A percentile compares a stretch with the other conserved stretches of the same genome.
Conservation (phyloP, 1,140 invertebrate species). For the Drosophila bipectinata region DNA sequence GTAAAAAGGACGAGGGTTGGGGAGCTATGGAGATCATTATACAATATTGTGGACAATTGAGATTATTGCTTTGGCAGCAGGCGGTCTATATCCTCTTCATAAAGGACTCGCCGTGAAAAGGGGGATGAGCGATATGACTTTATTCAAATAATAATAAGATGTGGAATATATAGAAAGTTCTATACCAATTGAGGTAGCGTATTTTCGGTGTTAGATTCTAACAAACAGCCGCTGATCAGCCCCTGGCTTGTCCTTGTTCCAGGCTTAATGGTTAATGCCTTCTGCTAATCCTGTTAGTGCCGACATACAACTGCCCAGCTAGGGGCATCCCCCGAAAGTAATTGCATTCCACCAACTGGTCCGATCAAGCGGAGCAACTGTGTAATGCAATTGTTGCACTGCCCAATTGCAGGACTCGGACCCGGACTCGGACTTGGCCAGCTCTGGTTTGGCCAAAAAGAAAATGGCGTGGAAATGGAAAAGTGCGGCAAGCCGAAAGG, state of each 20-base stretch:
- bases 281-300: neutral
- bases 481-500: constrained; percentile 48
- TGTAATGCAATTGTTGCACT: constrained; percentile 65
- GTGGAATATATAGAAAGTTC: neutral
- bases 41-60: constrained; percentile 67
- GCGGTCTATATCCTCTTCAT: constrained; percentile 22
- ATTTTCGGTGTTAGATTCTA: neutral
- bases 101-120: neutral
- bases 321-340: constrained; percentile 7
- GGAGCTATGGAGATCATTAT: constrained; percentile 49
- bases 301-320: neutral
- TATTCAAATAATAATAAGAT: neutral
- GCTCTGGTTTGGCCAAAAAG: constrained; percentile 36
- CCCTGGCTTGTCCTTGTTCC: too few relatives aligned
- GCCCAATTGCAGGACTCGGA: constrained; percentile 29
- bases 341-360: constrained; percentile 29
- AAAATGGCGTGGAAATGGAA: constrained; percentile 19
- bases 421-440: neutral
- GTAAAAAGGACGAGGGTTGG: neutral
- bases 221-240: too few relatives aligned
- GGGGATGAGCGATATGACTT: constrained; percentile 11
- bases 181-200: neutral
- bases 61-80: constrained; percentile 52
- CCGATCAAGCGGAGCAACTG: constrained; percentile 14
- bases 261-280: neutral